Conservation (phyloP, 2,888 invertebrate species). For the Geophilus truncorum region DNA sequence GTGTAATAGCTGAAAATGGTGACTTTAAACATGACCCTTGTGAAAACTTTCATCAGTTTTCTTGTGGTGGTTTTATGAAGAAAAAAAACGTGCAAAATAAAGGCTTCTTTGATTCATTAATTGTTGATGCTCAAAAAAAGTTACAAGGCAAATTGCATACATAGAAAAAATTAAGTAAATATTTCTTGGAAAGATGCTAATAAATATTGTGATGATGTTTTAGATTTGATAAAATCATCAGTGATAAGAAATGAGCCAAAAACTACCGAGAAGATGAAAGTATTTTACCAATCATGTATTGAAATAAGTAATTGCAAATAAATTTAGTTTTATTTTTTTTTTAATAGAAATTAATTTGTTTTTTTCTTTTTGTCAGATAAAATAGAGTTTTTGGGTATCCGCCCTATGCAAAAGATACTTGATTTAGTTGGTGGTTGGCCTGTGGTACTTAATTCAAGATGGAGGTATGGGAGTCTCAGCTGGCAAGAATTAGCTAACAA, state of each 20-base stretch:
- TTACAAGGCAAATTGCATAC: neutral
- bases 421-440: slow-evolving; percentile 28
- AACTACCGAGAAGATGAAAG: neutral
- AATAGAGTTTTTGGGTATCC: neutral
- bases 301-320: neutral
- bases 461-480: neutral
- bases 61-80: neutral
- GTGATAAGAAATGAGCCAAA: neutral
- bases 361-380: neutral
- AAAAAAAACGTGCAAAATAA: slow-evolving; percentile 13
- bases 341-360: neutral
- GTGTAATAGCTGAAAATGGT: slow-evolving; percentile 3
- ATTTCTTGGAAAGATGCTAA: too few relatives aligned
- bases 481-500: slow-evolving; percentile 9
- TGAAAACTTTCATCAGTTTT: slow-evolving; percentile 2
- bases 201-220: too few relatives aligned
- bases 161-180: neutral
- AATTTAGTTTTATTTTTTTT: neutral
- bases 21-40: neutral
- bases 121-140: neutral
- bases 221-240: neutral
- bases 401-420: neutral
- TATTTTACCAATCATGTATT: slow-evolving; percentile 22
- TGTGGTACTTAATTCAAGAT: neutral
- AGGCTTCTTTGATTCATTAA: neutral